Conservation (phyloP, 2,888 invertebrate genomes). For the Trichogramma dendrolimi region DNA sequence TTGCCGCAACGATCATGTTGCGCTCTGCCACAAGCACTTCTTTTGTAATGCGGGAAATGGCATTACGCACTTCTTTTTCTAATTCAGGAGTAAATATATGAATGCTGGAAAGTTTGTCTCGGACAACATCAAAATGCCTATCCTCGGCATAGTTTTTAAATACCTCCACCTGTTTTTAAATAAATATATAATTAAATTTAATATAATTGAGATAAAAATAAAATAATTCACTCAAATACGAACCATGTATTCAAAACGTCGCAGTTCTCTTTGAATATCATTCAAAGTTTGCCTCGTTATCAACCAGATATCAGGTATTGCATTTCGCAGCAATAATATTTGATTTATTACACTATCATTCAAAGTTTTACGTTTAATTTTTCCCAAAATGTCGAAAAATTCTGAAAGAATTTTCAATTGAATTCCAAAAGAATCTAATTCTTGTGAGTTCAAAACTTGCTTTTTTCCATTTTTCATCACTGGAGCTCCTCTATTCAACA, state of each 20-base stretch:
- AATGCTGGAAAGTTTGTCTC: background rate
- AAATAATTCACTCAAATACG: background rate
- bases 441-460: background rate
- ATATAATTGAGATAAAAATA: background rate
- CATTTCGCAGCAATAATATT: background rate
- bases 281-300: background rate
- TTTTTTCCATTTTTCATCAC: background rate
- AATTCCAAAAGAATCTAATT: constrained; percentile 5
- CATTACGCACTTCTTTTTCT: background rate
- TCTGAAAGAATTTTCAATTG: background rate
- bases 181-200: background rate
- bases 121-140: background rate
- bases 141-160: background rate
- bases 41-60: background rate
- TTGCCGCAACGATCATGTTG: constrained; percentile 8
- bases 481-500: background rate
- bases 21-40: background rate
- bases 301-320: background rate
- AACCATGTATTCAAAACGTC: constrained; percentile 11
- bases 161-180: background rate
- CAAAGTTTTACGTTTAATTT: background rate
- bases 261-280: constrained; percentile 7
- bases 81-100: background rate
- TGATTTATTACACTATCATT: constrained; percentile 6
- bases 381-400: background rate